phyloP scores from a whole-genome alignment of 1,140 invertebrate species.

The Drosophila sucinea region DNA sequence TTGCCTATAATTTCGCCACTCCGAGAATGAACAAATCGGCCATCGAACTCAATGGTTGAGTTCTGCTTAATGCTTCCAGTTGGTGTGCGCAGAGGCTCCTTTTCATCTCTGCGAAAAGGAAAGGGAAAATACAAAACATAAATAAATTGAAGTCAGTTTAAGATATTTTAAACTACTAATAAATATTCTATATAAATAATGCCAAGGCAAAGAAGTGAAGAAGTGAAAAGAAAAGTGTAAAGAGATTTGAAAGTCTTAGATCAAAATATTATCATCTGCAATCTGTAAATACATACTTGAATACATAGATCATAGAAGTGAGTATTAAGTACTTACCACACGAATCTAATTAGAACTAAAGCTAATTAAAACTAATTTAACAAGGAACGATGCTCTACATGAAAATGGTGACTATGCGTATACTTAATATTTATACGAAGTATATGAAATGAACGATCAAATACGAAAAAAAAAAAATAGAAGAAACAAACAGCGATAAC shows the following conservation, averaged over 20 bases:
- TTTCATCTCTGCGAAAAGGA: conserved; percentile 87
- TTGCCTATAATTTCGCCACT: conserved; percentile 92
- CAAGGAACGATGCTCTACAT: background rate
- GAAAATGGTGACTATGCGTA: background rate
- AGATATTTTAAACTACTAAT: background rate
- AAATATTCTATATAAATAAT: background rate
- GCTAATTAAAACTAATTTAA: background rate
- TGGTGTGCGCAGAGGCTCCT: conserved; percentile 89
- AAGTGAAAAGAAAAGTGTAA: no score
- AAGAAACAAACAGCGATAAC: background rate
- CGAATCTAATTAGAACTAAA: background rate
- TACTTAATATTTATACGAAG: background rate
- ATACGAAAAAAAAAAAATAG: background rate
- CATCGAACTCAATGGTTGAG: conserved; percentile 91
- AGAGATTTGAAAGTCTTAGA: no score
- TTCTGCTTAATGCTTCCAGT: conserved; percentile 88
- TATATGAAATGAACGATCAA: background rate
- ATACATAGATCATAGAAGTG: background rate
- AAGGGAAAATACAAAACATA: background rate
- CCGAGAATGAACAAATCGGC: conserved; percentile 90
- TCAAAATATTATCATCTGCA: background rate
- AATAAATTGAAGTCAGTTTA: background rate
- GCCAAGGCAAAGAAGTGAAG: background rate
- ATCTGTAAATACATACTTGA: background rate
- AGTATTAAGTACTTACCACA: background rate